Base-by-base conservation (phyloP, 2,888 invertebrate species). In the Tachina fera region DNA sequence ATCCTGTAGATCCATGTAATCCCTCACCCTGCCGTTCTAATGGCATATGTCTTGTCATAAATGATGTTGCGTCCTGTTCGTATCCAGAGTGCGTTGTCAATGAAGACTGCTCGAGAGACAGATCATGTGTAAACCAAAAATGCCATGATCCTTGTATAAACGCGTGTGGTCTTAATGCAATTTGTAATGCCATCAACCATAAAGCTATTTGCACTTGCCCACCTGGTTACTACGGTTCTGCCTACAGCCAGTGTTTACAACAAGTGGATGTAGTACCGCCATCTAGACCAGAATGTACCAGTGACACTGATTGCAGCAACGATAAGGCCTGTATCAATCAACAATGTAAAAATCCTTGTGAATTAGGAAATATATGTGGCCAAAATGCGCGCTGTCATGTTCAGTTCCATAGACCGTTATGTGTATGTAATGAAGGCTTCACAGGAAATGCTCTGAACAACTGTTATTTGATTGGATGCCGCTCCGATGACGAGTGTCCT, bases 61-160 rank as follows among this genome's bases (percentile, higher is more conserved):
- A 96, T 87, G 94, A 94, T 16, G 94, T 94, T 5, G 96, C 97
- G 0, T 94, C 95, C 72, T 97, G 97, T 90, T 94, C 95, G 76
- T 97, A 97, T 92, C 97, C 97, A 0, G 98, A 97, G 92, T 98
- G 98, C 92, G 94, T 97, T 4, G 95, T 96, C 75, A 97, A 97
- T 90, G 96, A 96, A n/a, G 97, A 98, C 89, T 98, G 98, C 92
- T 94, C 97, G 0, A 94, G 96, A 78, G 95, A 97, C 87, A 95
- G 96, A 88, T 96, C 97, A 1, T 98, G 97, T 90, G 96, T 96
- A 89, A 95, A 95, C 53, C 97, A 97, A 88, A 96, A 96, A 91
- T 98, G 98, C 90, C 94, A 95, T 84, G 97, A 98, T 92, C 97
- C 97, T 53, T 97, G 97, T 90, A 94, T 95, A 76, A 96, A 96